phyloP scores from a whole-genome alignment of 2,888 invertebrate genomes.

The Cheilosia soror region DNA sequence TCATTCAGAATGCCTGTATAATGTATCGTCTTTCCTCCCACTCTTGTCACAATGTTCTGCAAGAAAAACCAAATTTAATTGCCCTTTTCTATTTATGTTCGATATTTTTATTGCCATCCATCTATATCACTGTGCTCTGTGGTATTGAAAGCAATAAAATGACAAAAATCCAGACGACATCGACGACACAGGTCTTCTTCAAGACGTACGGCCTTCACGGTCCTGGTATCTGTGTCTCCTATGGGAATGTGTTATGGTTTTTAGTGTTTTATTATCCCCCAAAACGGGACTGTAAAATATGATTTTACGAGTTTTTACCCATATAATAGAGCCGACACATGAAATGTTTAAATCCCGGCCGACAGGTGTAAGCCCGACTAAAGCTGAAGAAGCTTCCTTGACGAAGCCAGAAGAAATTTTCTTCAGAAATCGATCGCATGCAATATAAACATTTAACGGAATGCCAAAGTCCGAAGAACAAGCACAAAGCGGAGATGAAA shows the following conservation, averaged over 20 bases:
- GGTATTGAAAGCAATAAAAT: conserved; percentile 58
- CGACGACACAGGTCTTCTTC: conserved; percentile 27
- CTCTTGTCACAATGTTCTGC: conserved; percentile 9
- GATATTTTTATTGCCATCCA: conserved; percentile 61
- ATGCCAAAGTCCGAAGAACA: conserved; percentile 58
- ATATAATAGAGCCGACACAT: conserved; percentile 22
- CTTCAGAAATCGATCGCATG: conserved; percentile 75
- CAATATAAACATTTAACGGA: conserved; percentile 73
- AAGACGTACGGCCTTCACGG: conserved; percentile 46
- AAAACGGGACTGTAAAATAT: conserved; percentile 65
- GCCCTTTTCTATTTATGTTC: conserved; percentile 36
- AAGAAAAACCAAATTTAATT: conserved; percentile 50
- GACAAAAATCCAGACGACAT: conserved; percentile 42
- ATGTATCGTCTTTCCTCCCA: conserved; percentile 52
- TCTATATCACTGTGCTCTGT: conserved; percentile 31
- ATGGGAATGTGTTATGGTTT: conserved; percentile 57
- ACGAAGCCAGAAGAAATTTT: conserved; percentile 46
- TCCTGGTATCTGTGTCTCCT: neutral
- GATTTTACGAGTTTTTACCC: conserved; percentile 53
- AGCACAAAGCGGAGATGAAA: conserved; percentile 48
- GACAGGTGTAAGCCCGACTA: conserved; percentile 49
- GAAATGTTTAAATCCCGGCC: conserved; percentile 42
- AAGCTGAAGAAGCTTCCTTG: conserved; percentile 44
- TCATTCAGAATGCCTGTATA: neutral
- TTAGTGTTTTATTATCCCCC: conserved; percentile 67